Percentiles rank a stretch among this genome's conserved stretches.
phyloP scores from a whole-genome alignment of 2,113 vertebrate species.

The Carlito syrichta region DNA sequence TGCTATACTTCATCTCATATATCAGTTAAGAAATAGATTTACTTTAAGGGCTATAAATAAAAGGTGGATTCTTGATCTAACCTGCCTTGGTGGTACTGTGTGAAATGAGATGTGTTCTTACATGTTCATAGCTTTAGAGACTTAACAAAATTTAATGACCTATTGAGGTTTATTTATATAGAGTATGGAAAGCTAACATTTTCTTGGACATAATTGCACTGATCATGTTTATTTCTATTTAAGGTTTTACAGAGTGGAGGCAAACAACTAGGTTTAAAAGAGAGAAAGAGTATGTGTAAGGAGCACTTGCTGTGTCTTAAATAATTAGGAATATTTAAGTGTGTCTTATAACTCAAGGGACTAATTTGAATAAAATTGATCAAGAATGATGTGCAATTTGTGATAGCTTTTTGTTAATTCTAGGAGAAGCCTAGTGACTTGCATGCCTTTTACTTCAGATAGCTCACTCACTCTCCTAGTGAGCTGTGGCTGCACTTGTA shows the following conservation, averaged over 20 bases:
- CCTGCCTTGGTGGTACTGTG: background rate
- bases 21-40: background rate
- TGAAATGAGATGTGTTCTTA: background rate
- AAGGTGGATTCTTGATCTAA: background rate
- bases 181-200: background rate
- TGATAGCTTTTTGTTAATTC: background rate
- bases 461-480: background rate
- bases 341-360: background rate
- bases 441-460: background rate
- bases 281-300: background rate
- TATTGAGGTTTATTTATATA: background rate
- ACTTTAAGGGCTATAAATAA: background rate
- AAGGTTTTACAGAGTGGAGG: slow-evolving; percentile 9
- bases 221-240: background rate
- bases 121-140: background rate
- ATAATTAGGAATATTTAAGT: background rate
- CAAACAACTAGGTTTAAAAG: background rate
- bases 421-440: background rate
- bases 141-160: background rate
- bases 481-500: background rate
- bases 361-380: background rate
- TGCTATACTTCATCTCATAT: background rate
- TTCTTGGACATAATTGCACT: background rate
- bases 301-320: background rate
- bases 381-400: background rate